These are phyloP conservation scores for Pachypanchax playfairii DNA, from an alignment of 2,113 vertebrate species.

Conservation along the genomic window DNA sequence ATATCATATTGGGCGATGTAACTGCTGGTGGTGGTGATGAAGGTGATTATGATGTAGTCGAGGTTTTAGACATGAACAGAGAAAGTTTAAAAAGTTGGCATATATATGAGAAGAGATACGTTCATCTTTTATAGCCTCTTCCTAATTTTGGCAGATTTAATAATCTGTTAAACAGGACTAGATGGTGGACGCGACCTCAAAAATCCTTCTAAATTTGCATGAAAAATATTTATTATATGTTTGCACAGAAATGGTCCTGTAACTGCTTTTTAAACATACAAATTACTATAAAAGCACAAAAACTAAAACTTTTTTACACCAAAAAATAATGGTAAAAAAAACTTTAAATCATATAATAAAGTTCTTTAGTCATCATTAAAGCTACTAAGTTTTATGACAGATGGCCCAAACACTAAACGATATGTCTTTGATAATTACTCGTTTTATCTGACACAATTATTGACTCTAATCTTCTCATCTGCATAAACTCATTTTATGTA, in stretches of 20 bases:
- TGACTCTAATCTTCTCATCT: slow-evolving; percentile 56
- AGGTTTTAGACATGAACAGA: slow-evolving; percentile 36
- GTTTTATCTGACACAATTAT: slow-evolving; percentile 53
- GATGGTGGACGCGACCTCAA: slow-evolving; percentile 23
- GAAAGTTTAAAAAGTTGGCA: slow-evolving; percentile 54
- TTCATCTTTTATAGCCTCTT: slow-evolving; percentile 42
- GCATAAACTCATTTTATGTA: slow-evolving; percentile 36
- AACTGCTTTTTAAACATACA: too few species aligned
- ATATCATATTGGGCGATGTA: slow-evolving; percentile 59
- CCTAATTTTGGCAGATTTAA: slow-evolving; percentile 31
- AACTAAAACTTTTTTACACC: too few species aligned
- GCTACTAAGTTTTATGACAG: too few species aligned
- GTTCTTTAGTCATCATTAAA: slow-evolving; percentile 8
- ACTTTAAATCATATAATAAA: not conserved
- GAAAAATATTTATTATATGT: too few species aligned
- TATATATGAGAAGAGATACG: slow-evolving; percentile 62
- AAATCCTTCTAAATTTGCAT: slow-evolving; percentile 23
- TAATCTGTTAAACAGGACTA: slow-evolving; percentile 33
- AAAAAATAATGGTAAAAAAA: too few species aligned
- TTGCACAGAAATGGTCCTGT: too few species aligned
- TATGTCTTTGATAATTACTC: slow-evolving; percentile 46
- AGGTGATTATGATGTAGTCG: slow-evolving; percentile 59
- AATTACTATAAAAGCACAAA: too few species aligned
- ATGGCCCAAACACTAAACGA: slow-evolving; percentile 42
- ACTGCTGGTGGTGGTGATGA: slow-evolving; percentile 35